Evolutionary conservation across 2,113 vertebrate species (phyloP), one percentile per base, ranked within the genome.

Genomic region (Strix uralensis): DNA sequence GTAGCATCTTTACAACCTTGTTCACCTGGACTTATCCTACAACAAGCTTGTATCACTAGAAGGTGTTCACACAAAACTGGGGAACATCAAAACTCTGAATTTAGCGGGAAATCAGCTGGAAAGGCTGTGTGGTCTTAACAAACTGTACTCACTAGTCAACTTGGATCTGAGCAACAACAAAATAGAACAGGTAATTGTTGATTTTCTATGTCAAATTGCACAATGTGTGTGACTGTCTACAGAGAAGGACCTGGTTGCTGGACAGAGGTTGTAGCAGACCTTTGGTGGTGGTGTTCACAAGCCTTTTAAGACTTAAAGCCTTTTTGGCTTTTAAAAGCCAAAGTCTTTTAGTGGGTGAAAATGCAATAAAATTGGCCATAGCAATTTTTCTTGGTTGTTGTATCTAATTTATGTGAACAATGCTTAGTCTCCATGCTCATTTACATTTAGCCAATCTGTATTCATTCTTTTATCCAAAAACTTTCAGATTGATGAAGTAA

Each of bases 1-100:
- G 21, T 96, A 99, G 99, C 98, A 99, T 97, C 98, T 99, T 30
- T 99, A 99, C 97, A 99, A 99, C 93, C 98, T 99, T 32, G 98
- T 99, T 91, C 99, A 99, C 69, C 97, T 99, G 97, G 99, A 99
- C 94, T 98, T 99, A 92, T 99, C 99, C 73, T 99, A 98, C 92
- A 99, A 99, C 98, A 98, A 98, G 66, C 98, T 99, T 22, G 96
- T 82, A 27, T 97, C 98, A 10, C 95, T 99, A 70, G 98, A 99
- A 97, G 98, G 99, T 7, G 98, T 99, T 92, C 99, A 99, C 97
- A 99, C 99, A 27, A 99, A 99, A 72, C 98, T 99, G 88, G 99
- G 99, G 42, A 99, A 99, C 96, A 99, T 99, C 90, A 99, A 99
- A 96, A 99, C 99, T 15, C 97, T 99, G 72, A 99, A 98, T 94